Base-by-base conservation (phyloP, 2,797 vertebrate species). In the Prunella strophiata region DNA sequence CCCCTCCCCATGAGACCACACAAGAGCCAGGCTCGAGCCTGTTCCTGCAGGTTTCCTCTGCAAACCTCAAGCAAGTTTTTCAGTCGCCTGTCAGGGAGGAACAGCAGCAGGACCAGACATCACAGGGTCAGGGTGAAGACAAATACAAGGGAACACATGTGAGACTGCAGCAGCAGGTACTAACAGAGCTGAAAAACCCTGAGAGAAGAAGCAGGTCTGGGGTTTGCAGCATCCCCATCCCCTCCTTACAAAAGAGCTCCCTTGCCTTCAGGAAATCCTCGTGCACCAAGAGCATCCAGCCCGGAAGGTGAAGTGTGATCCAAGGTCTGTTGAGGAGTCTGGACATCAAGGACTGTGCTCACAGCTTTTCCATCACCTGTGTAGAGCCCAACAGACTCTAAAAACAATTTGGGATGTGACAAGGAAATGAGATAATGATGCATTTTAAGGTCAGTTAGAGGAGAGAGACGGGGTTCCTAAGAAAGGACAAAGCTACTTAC, bases 311-410 rank as follows among this genome's bases (percentile, higher is more conserved):
- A 78, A 79, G 22, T 6, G 5, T 1, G 3, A 65, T 16, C 26
- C 61, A 51, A 47, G 10, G 3, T 32, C 23, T 16, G 2, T 25
- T 40, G 73, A 68, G n/a, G 16, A 23, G 3, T 67, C 48, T 48
- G 74, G 40, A 40, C 3, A 3, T 13, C 1, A 3, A 8, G 29
- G 9, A 1, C 4, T 12, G 3, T 40, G 36, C 18, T 88, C 17
- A 55, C 48, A 68, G 81, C 20, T 77, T 59, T 55, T 54, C 36
- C 48, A 29, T 26, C 0, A 0, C 34, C 47, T 55, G 30, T 2
- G 1, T 26, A 85, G 55, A 80, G 21, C 22, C 72, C 29, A 20
- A 26, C 7, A 87, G 59, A 18, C 48, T 79, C 67, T 48, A 48
- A 58, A 73, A 57, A 14, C 42, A 61, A 76, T 73, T 62, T n/a